A percentile compares a stretch with the other conserved stretches of the same genome.
Conservation (phyloP, 2,113 vertebrate species). For the Malurus melanocephalus region DNA sequence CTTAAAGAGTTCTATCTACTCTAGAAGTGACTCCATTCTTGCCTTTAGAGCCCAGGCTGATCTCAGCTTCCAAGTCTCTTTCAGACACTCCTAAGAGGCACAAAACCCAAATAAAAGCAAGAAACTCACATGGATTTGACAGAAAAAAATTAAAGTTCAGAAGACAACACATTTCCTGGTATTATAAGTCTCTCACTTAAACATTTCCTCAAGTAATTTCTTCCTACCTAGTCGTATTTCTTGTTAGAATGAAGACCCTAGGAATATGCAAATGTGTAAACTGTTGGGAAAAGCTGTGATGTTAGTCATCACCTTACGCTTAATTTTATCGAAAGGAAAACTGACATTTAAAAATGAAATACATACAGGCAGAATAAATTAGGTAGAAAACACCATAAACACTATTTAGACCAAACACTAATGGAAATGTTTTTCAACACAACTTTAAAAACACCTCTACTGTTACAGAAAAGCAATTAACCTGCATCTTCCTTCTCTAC, state of each 20-base stretch:
- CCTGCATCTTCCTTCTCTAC: background rate
- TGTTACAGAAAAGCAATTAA: background rate
- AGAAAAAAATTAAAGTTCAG: background rate
- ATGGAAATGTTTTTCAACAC: background rate
- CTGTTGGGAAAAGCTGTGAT: constrained; percentile 23
- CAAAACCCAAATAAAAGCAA: background rate
- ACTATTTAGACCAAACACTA: constrained; percentile 10
- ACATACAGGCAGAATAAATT: constrained; percentile 19
- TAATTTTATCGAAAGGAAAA: background rate
- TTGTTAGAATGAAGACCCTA: background rate
- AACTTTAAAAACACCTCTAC: background rate
- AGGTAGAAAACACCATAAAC: background rate
- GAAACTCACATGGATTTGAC: background rate
- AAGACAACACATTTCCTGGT: background rate
- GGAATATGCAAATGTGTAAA: background rate
- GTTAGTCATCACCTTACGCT: constrained; percentile 2
- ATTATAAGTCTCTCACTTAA: background rate
- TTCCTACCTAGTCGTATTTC: background rate
- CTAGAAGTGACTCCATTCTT: background rate
- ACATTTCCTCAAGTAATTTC: background rate
- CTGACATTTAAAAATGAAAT: constrained; percentile 19
- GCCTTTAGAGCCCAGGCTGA: background rate
- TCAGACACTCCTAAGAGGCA: background rate
- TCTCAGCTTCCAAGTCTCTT: background rate
- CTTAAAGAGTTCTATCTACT: background rate